phyloP scores from a whole-genome alignment of 2,888 invertebrate species.

The Helicoverpa assulta region DNA sequence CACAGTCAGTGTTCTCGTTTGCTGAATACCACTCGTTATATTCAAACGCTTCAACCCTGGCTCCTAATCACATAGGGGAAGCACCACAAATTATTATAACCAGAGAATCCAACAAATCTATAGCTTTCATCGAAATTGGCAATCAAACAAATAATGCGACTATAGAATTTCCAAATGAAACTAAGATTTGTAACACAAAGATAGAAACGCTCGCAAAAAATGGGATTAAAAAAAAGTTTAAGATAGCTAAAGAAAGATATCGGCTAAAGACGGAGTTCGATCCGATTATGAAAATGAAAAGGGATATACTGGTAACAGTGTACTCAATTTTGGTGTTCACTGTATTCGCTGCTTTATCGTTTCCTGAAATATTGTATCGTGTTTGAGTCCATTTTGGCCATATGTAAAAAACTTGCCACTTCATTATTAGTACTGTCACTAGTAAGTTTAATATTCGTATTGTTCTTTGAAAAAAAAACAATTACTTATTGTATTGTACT shows the following conservation, averaged over 20 bases:
- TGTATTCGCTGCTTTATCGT: conserved; percentile 84
- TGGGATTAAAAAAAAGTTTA: conserved; percentile 36
- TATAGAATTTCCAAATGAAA: conserved; percentile 37
- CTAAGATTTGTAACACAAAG: conserved; percentile 33
- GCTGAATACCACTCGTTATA: conserved; percentile 63
- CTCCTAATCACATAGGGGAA: conserved; percentile 58
- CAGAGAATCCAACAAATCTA: conserved; percentile 20
- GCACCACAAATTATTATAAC: conserved; percentile 52
- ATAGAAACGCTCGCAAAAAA: conserved; percentile 36
- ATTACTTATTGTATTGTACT: conserved; percentile 2
- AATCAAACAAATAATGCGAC: conserved; percentile 26
- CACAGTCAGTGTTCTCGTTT: conserved; percentile 68
- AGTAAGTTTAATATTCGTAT: neutral
- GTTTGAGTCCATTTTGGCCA: conserved; percentile 24
- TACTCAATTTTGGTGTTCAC: conserved; percentile 85
- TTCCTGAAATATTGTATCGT: conserved; percentile 74
- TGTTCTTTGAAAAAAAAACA: neutral
- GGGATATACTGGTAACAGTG: conserved; percentile 83
- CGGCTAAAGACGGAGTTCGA: conserved; percentile 67
- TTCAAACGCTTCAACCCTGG: conserved; percentile 57
- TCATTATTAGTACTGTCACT: neutral
- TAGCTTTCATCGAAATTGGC: conserved; percentile 34
- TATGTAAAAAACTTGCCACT: conserved; percentile 8
- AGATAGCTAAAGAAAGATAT: conserved; percentile 40
- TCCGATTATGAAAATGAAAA: conserved; percentile 78